These are phyloP conservation scores for Amazona guildingii DNA, from an alignment of 2,113 vertebrate species.

Conservation along the genomic window DNA sequence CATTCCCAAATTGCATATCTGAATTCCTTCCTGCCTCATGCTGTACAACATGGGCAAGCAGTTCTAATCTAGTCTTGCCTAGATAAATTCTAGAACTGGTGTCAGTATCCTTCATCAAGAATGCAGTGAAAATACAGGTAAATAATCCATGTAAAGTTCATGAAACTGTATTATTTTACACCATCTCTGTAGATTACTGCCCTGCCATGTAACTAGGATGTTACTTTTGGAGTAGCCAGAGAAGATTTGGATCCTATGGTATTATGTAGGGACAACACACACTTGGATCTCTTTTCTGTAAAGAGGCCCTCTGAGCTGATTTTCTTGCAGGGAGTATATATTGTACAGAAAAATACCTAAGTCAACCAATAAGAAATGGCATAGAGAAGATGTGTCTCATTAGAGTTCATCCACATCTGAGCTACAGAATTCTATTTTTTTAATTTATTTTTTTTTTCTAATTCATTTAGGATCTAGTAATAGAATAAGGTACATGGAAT, in stretches of 20 bases:
- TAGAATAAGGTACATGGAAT: not conserved
- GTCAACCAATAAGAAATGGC: not conserved
- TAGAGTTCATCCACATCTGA: not conserved
- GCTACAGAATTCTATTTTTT: not conserved
- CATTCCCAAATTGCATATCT: not conserved
- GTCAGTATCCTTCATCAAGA: not conserved
- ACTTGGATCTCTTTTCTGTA: not conserved
- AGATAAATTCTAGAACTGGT: not conserved
- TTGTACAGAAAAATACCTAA: not conserved
- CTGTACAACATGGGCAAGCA: not conserved
- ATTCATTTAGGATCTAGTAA: not conserved
- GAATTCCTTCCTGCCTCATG: not conserved
- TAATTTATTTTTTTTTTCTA: not conserved
- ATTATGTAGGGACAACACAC: not conserved
- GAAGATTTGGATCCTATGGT: not conserved
- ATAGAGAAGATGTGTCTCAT: not conserved
- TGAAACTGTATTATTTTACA: not conserved
- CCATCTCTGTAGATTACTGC: not conserved
- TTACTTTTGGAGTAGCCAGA: not conserved
- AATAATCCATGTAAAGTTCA: not conserved
- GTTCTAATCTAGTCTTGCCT: not conserved
- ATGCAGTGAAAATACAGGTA: not conserved
- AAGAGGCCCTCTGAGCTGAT: not conserved
- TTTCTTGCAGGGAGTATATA: not conserved
- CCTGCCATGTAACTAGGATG: not conserved